A percentile compares a stretch with the other conserved stretches of the same genome.
Evolutionary conservation across 2,113 vertebrate species (phyloP).

Genomic region (Phyllostomus hastatus): DNA sequence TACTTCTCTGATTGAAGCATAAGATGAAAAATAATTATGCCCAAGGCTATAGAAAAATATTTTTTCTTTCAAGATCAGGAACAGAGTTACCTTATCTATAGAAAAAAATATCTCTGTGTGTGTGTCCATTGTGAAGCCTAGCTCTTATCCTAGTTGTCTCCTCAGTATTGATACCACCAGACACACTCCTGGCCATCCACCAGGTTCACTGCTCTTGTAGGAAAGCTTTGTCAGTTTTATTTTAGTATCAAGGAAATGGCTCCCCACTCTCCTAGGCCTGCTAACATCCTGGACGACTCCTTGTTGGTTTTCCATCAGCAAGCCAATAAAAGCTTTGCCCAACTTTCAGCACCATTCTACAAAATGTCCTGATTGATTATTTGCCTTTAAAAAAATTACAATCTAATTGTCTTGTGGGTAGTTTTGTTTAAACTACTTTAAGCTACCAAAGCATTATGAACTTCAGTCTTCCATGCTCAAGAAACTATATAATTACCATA

Average conservation of each 20-base stretch:
- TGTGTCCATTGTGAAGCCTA: background rate
- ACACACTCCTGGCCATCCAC: no score
- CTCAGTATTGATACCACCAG: background rate
- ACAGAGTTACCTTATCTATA: background rate
- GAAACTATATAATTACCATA: background rate
- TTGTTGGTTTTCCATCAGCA: background rate
- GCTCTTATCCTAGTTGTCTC: background rate
- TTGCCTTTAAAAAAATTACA: background rate
- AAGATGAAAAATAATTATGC: background rate
- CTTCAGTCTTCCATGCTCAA: background rate
- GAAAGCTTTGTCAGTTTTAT: background rate
- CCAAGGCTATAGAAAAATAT: background rate
- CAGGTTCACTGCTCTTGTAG: background rate
- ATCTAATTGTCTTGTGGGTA: background rate
- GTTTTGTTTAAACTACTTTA: background rate
- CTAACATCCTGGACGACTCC: background rate
- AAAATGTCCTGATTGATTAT: background rate
- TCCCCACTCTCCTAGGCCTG: background rate
- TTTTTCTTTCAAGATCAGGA: background rate
- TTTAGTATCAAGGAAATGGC: background rate
- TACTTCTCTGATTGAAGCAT: background rate
- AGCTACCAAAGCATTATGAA: background rate
- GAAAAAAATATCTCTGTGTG: background rate
- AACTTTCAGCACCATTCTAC: background rate
- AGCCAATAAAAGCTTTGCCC: background rate